phyloP scores from a whole-genome alignment of 2,113 vertebrate genomes.

The Brachyistius frenatus region DNA sequence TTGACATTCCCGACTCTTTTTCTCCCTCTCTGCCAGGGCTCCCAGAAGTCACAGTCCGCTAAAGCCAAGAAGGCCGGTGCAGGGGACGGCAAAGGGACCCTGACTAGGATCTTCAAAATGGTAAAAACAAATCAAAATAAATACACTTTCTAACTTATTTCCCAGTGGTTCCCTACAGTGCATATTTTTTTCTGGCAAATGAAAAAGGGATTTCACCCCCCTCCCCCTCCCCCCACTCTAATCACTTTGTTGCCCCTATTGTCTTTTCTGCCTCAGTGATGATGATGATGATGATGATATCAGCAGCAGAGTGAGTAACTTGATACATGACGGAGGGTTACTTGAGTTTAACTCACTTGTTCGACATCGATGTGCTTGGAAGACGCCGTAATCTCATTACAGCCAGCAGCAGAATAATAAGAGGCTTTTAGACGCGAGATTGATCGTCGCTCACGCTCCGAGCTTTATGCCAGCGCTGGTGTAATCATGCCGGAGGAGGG shows the following conservation, averaged over 20 bases:
- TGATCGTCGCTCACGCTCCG: slow-evolving; percentile 21
- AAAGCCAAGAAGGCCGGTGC: slow-evolving; percentile 91
- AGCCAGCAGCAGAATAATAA: slow-evolving; percentile 61
- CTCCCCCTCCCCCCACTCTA: neutral
- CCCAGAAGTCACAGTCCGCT: slow-evolving; percentile 82
- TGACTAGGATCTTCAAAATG: slow-evolving; percentile 99
- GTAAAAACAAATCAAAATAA: slow-evolving; percentile 85
- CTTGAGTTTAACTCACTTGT: slow-evolving; percentile 51
- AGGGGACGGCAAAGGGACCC: slow-evolving; percentile 92
- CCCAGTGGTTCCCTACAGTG: neutral
- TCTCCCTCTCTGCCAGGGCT: slow-evolving; percentile 69
- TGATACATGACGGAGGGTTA: slow-evolving; percentile 33
- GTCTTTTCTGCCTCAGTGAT: slow-evolving; percentile 73
- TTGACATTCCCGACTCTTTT: slow-evolving; percentile 14
- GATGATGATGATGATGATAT: slow-evolving; percentile 34
- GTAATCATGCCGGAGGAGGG: slow-evolving; percentile 31
- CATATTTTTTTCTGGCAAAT: neutral
- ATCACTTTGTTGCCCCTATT: slow-evolving; percentile 32
- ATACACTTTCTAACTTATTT: neutral
- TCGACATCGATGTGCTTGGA: slow-evolving; percentile 49
- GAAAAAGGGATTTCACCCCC: slow-evolving; percentile 2
- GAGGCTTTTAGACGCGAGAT: slow-evolving; percentile 54
- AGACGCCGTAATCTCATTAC: slow-evolving; percentile 65
- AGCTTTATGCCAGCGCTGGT: slow-evolving; percentile 48
- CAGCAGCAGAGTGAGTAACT: slow-evolving; percentile 80